Percentiles rank a stretch among this genome's conserved stretches.
Conservation (phyloP, 1,140 invertebrate species). For the Heliothis subflexa region DNA sequence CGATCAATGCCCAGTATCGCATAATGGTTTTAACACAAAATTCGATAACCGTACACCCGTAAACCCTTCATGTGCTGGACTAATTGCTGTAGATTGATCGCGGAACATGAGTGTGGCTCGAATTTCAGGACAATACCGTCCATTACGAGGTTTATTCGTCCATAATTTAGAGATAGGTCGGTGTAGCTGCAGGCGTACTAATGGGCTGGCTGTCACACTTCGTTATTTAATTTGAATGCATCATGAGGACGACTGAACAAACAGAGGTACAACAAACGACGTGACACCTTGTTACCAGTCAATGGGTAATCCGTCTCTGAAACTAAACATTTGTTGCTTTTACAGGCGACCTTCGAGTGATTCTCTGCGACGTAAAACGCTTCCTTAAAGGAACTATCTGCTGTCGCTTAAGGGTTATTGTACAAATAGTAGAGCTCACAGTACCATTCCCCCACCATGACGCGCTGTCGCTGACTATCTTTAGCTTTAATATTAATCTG, state of each 20-base stretch:
- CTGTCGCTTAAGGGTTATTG: neutral
- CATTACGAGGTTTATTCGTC: conserved; percentile 19
- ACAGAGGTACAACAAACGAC: conserved; percentile 22
- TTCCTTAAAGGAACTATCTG: neutral
- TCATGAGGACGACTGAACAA: conserved; percentile 43
- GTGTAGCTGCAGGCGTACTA: conserved; percentile 29
- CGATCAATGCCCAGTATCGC: conserved; percentile 3
- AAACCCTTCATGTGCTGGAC: conserved; percentile 20
- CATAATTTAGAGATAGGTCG: conserved; percentile 39
- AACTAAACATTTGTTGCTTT: neutral
- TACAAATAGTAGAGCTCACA: neutral
- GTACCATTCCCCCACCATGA: neutral
- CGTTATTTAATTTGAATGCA: conserved; percentile 57
- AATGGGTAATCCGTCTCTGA: conserved; percentile 8
- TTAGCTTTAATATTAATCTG: conserved; percentile 17
- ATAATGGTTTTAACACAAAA: conserved; percentile 34
- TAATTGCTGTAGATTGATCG: conserved; percentile 41
- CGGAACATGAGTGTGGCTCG: conserved; percentile 23
- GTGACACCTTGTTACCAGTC: conserved; percentile 22
- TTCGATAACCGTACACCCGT: conserved; percentile 20
- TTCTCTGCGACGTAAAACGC: neutral
- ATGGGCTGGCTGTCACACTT: conserved; percentile 51
- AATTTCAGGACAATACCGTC: conserved; percentile 36
- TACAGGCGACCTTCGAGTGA: neutral
- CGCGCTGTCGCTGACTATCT: neutral